A percentile compares a stretch with the other conserved stretches of the same genome.
Conservation (phyloP, 2,888 invertebrate species). For the Caenorhabditis auriculariae region DNA sequence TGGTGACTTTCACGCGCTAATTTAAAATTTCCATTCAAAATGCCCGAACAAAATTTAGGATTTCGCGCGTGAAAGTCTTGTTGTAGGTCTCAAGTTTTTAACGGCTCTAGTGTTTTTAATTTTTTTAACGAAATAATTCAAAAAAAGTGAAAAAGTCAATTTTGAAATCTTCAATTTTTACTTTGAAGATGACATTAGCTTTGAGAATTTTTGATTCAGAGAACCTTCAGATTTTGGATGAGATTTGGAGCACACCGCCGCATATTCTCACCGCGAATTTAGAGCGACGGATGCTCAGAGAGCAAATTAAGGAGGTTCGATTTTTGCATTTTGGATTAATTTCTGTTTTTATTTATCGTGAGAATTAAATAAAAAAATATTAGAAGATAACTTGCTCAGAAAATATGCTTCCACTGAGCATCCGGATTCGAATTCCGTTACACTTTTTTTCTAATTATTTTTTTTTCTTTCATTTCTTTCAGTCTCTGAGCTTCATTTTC, state of each 20-base stretch:
- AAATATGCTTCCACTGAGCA: no score
- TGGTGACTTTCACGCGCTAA: no score
- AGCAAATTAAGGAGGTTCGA: conserved; percentile 45
- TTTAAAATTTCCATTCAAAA: no score
- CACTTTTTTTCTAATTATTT: no score
- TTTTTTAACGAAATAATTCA: not conserved
- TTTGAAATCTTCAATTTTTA: not conserved
- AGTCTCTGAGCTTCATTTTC: no score
- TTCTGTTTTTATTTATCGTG: not conserved
- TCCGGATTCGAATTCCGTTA: no score
- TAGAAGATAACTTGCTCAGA: no score
- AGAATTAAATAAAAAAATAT: no score
- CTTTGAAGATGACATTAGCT: not conserved
- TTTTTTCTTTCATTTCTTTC: no score
- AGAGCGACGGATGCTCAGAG: conserved; percentile 50
- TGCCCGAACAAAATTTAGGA: no score
- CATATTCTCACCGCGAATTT: conserved; percentile 52
- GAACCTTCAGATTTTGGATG: conserved; percentile 56
- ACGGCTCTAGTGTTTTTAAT: not conserved
- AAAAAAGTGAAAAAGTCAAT: not conserved
- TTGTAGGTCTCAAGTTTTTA: no score
- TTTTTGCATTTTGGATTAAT: not conserved
- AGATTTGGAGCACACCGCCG: conserved; percentile 49
- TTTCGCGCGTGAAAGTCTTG: no score
- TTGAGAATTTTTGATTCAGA: conserved; percentile 19